These are phyloP conservation scores for Drosophila paucipuncta DNA, from an alignment of 2,888 invertebrate species.

Conservation along the genomic window DNA sequence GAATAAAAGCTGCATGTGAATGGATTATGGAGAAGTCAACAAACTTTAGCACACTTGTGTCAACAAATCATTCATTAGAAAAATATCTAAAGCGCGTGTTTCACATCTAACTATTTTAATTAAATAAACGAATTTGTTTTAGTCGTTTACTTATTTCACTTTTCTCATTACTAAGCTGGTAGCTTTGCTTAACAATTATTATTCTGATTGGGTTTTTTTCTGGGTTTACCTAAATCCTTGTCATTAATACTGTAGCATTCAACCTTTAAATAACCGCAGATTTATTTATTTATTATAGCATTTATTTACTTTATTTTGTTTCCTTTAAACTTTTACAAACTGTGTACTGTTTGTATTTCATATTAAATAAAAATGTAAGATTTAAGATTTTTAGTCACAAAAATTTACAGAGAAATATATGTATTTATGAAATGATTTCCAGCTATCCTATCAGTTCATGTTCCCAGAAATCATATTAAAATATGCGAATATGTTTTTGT, in stretches of 20 bases:
- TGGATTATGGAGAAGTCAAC: constrained; percentile 30
- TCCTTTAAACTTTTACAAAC: no score
- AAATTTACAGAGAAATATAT: background rate
- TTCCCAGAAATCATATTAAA: background rate
- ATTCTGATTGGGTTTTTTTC: no score
- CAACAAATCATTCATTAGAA: constrained; percentile 53
- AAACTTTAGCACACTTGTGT: constrained; percentile 55
- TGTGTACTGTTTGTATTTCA: no score
- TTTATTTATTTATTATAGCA: no score
- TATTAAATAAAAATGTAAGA: no score
- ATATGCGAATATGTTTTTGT: constrained; percentile 7
- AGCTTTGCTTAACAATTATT: background rate
- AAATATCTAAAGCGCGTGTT: constrained; percentile 5
- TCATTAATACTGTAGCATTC: no score
- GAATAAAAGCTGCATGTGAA: constrained; percentile 7
- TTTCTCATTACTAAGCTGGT: background rate
- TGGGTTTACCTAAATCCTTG: background rate
- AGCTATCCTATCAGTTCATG: background rate
- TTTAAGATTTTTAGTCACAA: background rate
- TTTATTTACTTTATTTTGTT: no score
- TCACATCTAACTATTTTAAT: background rate
- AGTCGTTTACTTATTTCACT: constrained; percentile 25
- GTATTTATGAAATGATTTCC: constrained; percentile 8
- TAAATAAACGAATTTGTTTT: constrained; percentile 10
- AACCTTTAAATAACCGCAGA: no score